Conservation (phyloP, 2,113 vertebrate genomes). For the Zosterops lateralis region DNA sequence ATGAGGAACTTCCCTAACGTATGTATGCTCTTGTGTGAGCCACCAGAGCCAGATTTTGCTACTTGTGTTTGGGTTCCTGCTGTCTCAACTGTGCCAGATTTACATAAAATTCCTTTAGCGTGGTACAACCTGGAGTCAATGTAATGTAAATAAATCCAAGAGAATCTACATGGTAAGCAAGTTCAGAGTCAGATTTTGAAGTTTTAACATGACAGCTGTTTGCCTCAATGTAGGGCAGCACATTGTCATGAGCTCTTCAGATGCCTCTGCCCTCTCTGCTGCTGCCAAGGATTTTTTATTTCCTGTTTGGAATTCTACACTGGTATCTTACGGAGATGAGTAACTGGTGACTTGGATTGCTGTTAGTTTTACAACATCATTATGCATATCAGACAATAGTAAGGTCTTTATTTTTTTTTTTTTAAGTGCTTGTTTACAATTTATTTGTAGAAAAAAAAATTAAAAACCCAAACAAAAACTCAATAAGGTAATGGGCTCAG, state of each 20-base stretch:
- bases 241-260: neutral
- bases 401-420: neutral
- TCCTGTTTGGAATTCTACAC: neutral
- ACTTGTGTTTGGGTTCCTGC: accelerated
- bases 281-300: neutral
- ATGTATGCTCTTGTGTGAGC: accelerated
- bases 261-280: neutral
- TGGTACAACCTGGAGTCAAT: neutral
- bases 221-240: neutral
- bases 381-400: neutral
- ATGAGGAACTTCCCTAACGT: accelerated
- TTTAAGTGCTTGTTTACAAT: neutral
- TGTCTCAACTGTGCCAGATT: neutral
- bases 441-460: neutral
- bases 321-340: neutral
- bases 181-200: neutral
- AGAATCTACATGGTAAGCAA: neutral
- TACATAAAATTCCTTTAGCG: neutral
- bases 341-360: neutral
- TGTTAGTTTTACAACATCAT: neutral
- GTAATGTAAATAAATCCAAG: neutral
- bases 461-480: neutral
- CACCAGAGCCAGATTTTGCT: neutral
- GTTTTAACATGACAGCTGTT: neutral
- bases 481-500: neutral